These are phyloP conservation scores for Helarctos malayanus DNA, from an alignment of 2,797 vertebrate species.

Conservation along the genomic window DNA sequence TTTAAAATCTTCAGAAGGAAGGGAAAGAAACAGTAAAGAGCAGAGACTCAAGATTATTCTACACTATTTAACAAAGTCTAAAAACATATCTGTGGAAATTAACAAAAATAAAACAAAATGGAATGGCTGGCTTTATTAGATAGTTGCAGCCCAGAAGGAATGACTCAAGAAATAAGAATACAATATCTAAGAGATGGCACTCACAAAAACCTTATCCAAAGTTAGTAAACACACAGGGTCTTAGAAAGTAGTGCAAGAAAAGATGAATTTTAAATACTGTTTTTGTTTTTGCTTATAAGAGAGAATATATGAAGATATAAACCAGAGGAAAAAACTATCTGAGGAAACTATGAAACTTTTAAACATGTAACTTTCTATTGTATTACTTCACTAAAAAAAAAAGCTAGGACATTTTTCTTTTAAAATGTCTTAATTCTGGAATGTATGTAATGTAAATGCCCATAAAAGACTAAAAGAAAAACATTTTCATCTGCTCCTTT, in stretches of 20 bases:
- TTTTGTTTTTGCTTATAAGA: background rate
- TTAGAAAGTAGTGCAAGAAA: background rate
- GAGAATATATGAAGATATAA: background rate
- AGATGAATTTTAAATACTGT: background rate
- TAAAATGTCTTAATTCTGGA: background rate
- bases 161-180: background rate
- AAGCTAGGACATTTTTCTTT: background rate
- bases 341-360: conserved; percentile 14
- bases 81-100: background rate
- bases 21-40: background rate
- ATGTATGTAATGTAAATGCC: background rate
- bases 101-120: background rate
- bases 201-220: background rate
- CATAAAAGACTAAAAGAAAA: background rate
- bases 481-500: background rate
- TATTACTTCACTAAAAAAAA: conserved; percentile 19
- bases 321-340: background rate
- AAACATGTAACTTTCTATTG: background rate
- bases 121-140: background rate
- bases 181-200: background rate
- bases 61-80: background rate
- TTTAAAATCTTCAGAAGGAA: conserved; percentile 41
- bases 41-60: background rate
- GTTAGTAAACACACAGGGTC: background rate
- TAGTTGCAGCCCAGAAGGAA: background rate